Evolutionary conservation across 2,797 vertebrate genomes (phyloP), one percentile per base, ranked within the genome.

Genomic region (Falco biarmicus): DNA sequence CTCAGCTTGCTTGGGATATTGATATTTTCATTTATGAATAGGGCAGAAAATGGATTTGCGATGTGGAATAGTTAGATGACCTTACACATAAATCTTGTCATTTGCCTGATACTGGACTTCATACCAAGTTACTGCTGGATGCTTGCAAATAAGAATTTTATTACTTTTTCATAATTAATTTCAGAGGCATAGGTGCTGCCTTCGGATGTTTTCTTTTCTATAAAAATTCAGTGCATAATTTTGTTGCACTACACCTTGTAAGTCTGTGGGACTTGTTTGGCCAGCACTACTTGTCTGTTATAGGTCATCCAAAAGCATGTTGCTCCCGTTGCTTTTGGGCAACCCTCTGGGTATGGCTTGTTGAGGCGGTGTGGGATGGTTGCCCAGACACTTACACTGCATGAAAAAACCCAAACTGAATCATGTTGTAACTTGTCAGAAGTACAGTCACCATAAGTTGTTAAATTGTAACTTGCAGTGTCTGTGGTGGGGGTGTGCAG

Each of bases 291-390:
- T 56, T 68, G 66, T 86, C 74, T 82, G 71, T 74, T 37, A 16
- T 34, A 50, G 69, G 68, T 18, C 39, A 29, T 70, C 29, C 29
- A 28, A 66, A 69, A 79, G 6, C 61, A 24, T 24, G 12, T 57
- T 83, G 57, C 50, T 78, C 24, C 50, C 1, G 0, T 57, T 65
- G 84, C 87, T 82, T 87, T 85, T 74, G 78, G 78, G 78, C 47
- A 82, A 51, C 53, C n/a, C 32, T 74, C 19, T 90, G 77, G 66
- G 26, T 82, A 2, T 24, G 54, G n/a, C 79, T 71, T 54, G 3
- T 53, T 71, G 79, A 94, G 79, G 53, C 53, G 19, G n/a, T 47
- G 89, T 71, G 79, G 71, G 64, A 68, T 93, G 50, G 37, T 74
- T 96, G 71, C 75, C 78, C 60, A 65, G 86, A 79, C 37, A 18